Evolutionary conservation across 2,113 vertebrate species (phyloP).

Genomic region (Donacobius atricapilla): DNA sequence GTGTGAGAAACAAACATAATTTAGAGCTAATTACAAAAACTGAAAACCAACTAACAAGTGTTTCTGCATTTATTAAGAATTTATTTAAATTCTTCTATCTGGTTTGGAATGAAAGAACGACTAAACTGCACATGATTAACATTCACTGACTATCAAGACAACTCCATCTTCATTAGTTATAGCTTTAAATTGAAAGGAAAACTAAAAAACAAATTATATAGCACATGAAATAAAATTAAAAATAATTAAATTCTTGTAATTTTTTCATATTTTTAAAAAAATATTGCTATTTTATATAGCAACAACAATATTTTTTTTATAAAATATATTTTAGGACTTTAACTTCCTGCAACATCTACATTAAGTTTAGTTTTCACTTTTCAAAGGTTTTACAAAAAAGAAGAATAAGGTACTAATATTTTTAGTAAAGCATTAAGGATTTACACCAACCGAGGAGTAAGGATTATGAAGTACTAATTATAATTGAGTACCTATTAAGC

Average conservation of each 20-base stretch:
- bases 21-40: neutral
- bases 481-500: neutral
- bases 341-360: neutral
- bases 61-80: neutral
- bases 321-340: neutral
- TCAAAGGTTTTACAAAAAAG: neutral
- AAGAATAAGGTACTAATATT: neutral
- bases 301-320: neutral
- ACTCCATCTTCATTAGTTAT: neutral
- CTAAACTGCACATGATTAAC: neutral
- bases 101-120: neutral
- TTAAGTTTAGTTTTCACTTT: neutral
- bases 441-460: neutral
- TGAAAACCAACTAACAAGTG: neutral
- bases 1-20: neutral
- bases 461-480: neutral
- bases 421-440: neutral
- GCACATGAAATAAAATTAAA: neutral
- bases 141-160: neutral
- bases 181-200: neutral
- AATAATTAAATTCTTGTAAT: neutral
- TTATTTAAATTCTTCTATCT: neutral
- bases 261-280: neutral
- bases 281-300: neutral
- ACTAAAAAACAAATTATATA: neutral